Base-by-base conservation (phyloP, 2,888 invertebrate species). In the Eupithecia subfuscata region DNA sequence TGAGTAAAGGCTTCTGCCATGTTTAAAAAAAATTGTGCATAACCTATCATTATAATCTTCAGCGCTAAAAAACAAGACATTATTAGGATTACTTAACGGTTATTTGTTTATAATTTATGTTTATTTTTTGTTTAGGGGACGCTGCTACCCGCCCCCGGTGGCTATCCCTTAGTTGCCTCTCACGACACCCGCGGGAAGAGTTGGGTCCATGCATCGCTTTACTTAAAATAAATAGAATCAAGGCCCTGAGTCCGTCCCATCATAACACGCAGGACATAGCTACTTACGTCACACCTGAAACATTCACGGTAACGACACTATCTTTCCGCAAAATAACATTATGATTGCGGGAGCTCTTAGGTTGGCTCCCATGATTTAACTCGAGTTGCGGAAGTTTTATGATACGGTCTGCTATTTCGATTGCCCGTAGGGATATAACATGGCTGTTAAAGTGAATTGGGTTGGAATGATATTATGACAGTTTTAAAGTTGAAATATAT, bases 261-360 rank as follows among this genome's bases (percentile, higher is more conserved):
- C 85, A 12, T 56, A 65, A 48, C 75, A 78, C 80, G 81, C 81
- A 84, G 86, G 89, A 91, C 91, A 91, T 88, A 70, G 43, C 65
- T 65, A 34, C 71, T 30, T 84, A 83, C 76, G 84, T 85, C 84
- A 83, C 76, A 34, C 83, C 83, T 89, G 85, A 87, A 90, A 89
- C 83, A 90, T 91, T 90, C 84, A 90, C 81, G 77, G 79, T 88
- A 91, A 90, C 86, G 85, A 84, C 85, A 83, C 81, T 77, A 76
- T 74, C 67, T 79, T 75, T 76, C 78, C 78, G 82, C 86, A 86
- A 89, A 87, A 85, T 87, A 88, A 84, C 84, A 86, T 88, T 89
- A 90, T 91, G 89, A 90, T 89, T 85, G 86, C 78, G 76, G 78
- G 81, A 75, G 80, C 78, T 84, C 84, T 84, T 82, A 81, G 79